Evolutionary conservation across 2,888 invertebrate genomes (phyloP), one percentile per base, ranked within the genome.

Genomic region (Prosopocoilus inquinatus): DNA sequence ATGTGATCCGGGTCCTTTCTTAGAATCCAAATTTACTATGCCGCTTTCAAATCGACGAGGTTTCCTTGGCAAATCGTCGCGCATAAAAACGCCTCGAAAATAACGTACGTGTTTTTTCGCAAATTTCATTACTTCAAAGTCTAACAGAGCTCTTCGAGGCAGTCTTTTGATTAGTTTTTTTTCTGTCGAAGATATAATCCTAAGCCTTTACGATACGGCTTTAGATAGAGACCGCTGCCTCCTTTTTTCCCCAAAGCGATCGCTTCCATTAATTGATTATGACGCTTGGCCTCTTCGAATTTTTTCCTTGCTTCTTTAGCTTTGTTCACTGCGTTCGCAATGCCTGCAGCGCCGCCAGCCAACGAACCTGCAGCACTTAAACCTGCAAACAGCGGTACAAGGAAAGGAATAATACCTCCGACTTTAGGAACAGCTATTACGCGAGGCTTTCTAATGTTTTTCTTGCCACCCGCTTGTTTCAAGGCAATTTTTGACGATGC

Each of bases 1-100:
- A 65, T 76, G 73, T n/a, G 71, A 70, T 7, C 75, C 74, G 12
- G 32, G 15, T n/a, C 3, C 61, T 63, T 35, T 43, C 38, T 46
- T 57, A 43, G 52, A 51, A 62, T 72, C 72, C 51, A 73, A 64
- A 67, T 74, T 72, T 33, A 70, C 46, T 36, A 69, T 58, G 2
- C 55, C 68, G 48, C 65, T 64, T 59, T 74, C 73, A 33, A 58
- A 64, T 41, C 20, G 28, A 12, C 11, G 16, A 9, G 58, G 53
- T 49, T 33, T 44, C 11, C 51, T 36, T 32, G 63, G 60, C 33
- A 60, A 52, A 12, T 15, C 51, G 43, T 64, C 60, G 55, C 65
- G 38, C 62, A 68, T 68, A 38, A 58, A 68, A 9, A 63, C 61
- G 13, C 64, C 65, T n/a, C 60, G 38, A 46, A 64, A 64, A 45